Evolutionary conservation across 2,797 vertebrate species (phyloP).

Genomic region (Acestrorhynchus altus): DNA sequence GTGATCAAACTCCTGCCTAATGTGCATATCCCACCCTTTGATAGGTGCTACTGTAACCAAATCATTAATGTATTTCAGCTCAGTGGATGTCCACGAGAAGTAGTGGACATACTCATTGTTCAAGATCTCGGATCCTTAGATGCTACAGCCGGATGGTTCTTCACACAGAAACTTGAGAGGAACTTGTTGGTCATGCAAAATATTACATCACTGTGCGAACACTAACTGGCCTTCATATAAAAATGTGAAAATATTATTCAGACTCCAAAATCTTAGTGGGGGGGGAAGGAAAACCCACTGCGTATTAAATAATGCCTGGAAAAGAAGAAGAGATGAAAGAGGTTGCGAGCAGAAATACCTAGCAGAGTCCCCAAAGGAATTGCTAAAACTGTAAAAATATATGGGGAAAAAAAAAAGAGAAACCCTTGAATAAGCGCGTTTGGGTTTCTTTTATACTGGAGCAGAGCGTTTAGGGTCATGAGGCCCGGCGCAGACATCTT

Average conservation of each 20-base stretch:
- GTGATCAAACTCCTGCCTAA: no score
- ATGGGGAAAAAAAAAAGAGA: constrained; percentile 63
- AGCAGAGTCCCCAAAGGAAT: constrained; percentile 61
- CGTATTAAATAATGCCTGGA: constrained; percentile 1
- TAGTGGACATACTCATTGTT: no score
- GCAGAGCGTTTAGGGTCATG: constrained; percentile 60
- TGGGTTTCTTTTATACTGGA: constrained; percentile 57
- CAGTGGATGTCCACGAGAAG: no score
- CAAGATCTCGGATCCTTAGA: no score
- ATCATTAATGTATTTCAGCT: no score
- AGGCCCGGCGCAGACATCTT: constrained; percentile 68
- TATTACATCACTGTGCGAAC: not conserved
- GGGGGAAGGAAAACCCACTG: not conserved
- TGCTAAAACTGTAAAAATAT: constrained; percentile 70
- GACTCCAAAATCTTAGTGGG: not conserved
- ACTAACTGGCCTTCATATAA: not conserved
- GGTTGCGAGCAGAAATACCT: constrained; percentile 66
- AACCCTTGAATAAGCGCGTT: constrained; percentile 5
- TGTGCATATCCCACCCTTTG: no score
- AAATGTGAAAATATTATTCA: not conserved
- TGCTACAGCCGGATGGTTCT: not conserved
- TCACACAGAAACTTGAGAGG: not conserved
- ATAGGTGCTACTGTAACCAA: no score
- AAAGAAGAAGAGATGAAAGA: constrained; percentile 26
- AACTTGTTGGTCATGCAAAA: not conserved